Conservation (phyloP, 2,113 vertebrate genomes). For the Carlito syrichta region DNA sequence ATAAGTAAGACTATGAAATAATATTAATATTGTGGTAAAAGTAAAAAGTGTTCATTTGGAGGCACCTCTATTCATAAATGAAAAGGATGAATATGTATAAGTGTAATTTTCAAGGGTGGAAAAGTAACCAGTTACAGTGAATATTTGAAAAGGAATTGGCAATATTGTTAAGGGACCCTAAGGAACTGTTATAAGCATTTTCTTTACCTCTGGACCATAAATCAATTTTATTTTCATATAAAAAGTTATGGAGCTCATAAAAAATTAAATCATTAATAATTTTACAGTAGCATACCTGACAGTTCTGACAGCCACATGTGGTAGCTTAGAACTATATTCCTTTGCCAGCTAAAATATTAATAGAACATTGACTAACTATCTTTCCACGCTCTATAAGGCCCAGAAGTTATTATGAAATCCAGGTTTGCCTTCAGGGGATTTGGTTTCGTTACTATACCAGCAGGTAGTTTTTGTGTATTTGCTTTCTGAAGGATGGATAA, state of each 20-base stretch:
- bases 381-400: slow-evolving; percentile 66
- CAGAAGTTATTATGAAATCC: slow-evolving; percentile 76
- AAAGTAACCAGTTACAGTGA: neutral
- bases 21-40: neutral
- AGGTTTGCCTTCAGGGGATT: slow-evolving; percentile 74
- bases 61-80: neutral
- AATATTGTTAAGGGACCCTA: neutral
- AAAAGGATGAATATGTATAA: neutral
- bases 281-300: slow-evolving; percentile 31
- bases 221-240: slow-evolving; percentile 61
- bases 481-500: slow-evolving; percentile 77
- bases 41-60: neutral
- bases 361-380: slow-evolving; percentile 77
- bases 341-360: slow-evolving; percentile 81
- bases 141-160: neutral
- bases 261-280: slow-evolving; percentile 64
- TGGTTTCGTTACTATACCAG: slow-evolving; percentile 75
- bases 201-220: slow-evolving; percentile 11
- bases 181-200: neutral
- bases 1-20: neutral
- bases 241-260: slow-evolving; percentile 58
- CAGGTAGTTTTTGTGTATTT: slow-evolving; percentile 74
- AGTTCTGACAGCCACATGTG: slow-evolving; percentile 67
- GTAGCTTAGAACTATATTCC: slow-evolving; percentile 66
- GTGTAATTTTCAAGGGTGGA: neutral